Evolutionary conservation across 37 sponge, comb jelly and placozoan genomes (phyloP).

Genomic region (Haliclona indistincta): DNA sequence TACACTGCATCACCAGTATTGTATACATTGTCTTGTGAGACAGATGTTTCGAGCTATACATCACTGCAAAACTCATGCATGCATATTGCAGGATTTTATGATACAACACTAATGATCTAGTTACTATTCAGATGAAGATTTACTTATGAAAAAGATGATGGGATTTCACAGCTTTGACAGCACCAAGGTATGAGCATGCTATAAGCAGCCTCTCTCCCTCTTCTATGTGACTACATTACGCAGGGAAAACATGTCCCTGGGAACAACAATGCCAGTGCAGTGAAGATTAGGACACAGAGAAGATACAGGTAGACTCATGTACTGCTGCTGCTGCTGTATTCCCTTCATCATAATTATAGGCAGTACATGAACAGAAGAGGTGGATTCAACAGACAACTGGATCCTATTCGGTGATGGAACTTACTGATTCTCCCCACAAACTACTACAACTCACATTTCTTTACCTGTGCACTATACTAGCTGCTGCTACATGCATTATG

Average conservation of each 20-base stretch:
- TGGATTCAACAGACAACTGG: conserved; percentile 93
- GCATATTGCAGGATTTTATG: not conserved
- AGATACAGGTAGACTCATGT: conserved; percentile 70
- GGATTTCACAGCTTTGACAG: conserved; percentile 83
- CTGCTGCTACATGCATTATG: no score
- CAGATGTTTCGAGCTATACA: no score
- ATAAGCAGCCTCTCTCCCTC: no score
- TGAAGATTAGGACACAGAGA: conserved; percentile 47
- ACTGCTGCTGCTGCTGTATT: no score
- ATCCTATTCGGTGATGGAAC: conserved; percentile 72
- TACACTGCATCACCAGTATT: no score
- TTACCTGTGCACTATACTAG: no score
- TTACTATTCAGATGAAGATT: conserved; percentile 59
- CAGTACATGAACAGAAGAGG: conserved; percentile 98
- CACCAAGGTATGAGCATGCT: conserved; percentile 81
- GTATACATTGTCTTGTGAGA: no score
- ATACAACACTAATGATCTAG: not conserved
- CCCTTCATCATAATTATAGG: no score
- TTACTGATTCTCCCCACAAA: no score
- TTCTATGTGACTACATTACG: no score
- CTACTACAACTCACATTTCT: no score
- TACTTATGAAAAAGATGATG: conserved; percentile 79
- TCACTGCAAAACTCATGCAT: no score
- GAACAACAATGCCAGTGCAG: conserved; percentile 55
- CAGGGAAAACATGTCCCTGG: conserved; percentile 82